Evolutionary conservation across 1,140 invertebrate species (phyloP).

Genomic region (Hyphantria cunea): DNA sequence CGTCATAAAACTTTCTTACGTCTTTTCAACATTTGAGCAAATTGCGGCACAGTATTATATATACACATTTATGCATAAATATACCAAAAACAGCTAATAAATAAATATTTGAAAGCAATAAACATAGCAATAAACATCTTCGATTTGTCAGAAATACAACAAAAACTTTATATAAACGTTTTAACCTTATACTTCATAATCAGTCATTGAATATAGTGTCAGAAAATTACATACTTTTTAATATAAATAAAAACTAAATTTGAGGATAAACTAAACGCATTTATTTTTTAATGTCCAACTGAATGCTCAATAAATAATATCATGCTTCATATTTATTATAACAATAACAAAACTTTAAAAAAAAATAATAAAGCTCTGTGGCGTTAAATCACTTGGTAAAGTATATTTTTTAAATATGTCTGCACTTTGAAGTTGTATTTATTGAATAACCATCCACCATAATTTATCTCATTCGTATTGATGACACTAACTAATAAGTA

Average conservation of each 20-base stretch:
- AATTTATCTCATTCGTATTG: too few species aligned
- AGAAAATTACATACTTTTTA: slow-evolving; percentile 29
- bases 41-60: not conserved
- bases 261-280: not conserved
- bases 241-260: not conserved
- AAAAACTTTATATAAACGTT: slow-evolving; percentile 19
- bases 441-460: too few species aligned
- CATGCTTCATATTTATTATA: too few species aligned
- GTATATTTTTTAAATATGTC: too few species aligned
- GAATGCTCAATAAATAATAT: too few species aligned
- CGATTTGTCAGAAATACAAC: slow-evolving; percentile 4
- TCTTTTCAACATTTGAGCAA: not conserved
- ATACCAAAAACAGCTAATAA: too few species aligned
- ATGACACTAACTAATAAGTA: too few species aligned
- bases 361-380: too few species aligned
- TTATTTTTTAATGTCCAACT: too few species aligned
- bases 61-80: not conserved
- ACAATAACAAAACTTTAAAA: too few species aligned
- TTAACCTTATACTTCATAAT: slow-evolving; percentile 25
- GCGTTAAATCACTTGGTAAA: too few species aligned
- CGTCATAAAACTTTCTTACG: not conserved
- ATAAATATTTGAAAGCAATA: not conserved
- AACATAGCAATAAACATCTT: not conserved
- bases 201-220: slow-evolving; percentile 13
- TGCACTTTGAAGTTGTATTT: too few species aligned